These are phyloP conservation scores for Tinea pellionella DNA, from an alignment of 2,888 invertebrate species.

Conservation along the genomic window DNA sequence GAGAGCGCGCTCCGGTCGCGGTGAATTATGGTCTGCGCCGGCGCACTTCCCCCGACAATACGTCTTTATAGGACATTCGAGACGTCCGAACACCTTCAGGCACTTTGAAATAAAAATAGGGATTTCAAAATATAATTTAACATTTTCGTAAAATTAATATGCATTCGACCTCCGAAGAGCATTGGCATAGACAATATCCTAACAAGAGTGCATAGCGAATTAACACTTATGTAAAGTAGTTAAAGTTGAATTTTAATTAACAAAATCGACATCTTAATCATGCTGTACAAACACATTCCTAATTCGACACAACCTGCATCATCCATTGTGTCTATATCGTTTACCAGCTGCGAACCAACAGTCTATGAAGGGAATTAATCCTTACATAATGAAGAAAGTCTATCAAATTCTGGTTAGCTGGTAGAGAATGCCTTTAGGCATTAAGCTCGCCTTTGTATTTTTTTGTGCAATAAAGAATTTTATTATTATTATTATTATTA, in stretches of 20 bases:
- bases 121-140: too few relatives aligned
- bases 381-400: too few relatives aligned
- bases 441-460: too few relatives aligned
- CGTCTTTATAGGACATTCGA: background rate
- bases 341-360: background rate
- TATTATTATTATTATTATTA: too few relatives aligned
- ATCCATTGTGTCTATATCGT: background rate
- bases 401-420: too few relatives aligned
- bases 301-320: constrained; percentile 35
- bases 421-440: too few relatives aligned
- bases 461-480: too few relatives aligned
- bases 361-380: too few relatives aligned
- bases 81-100: background rate
- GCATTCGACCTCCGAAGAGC: background rate
- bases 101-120: too few relatives aligned
- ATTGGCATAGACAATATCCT: background rate
- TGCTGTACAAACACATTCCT: constrained; percentile 45
- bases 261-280: background rate
- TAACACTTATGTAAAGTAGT: background rate
- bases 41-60: constrained; percentile 1
- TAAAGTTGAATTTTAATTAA: background rate
- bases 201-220: background rate
- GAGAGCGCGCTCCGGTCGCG: constrained; percentile 22
- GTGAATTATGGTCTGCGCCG: constrained; percentile 22
- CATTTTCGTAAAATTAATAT: background rate